Evolutionary conservation across 2,797 vertebrate species (phyloP).

Genomic region (Sebastes itinus): DNA sequence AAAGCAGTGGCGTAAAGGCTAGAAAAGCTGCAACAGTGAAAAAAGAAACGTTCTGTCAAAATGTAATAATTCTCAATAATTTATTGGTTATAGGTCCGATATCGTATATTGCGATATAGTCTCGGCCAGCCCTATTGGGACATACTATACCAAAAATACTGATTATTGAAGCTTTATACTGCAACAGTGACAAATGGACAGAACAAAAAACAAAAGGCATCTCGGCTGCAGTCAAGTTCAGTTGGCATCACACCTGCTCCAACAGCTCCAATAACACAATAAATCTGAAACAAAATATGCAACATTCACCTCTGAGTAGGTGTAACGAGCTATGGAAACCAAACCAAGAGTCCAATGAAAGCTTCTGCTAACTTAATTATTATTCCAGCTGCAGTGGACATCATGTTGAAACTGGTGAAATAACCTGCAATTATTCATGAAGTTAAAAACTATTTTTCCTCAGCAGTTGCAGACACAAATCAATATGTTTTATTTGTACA

Average conservation of each 20-base stretch:
- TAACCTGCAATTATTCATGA: slow-evolving; percentile 82
- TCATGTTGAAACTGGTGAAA: slow-evolving; percentile 77
- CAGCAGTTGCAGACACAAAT: slow-evolving; percentile 76
- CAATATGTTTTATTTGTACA: slow-evolving; percentile 63
- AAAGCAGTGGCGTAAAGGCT: too few species aligned
- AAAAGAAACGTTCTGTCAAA: too few species aligned
- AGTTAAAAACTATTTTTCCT: slow-evolving; percentile 77
- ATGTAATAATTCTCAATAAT: too few species aligned
- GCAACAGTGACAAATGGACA: not conserved
- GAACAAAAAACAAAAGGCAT: not conserved
- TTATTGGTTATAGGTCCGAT: too few species aligned
- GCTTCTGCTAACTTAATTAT: not conserved
- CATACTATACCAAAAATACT: not conserved
- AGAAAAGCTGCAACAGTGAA: too few species aligned
- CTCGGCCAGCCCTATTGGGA: too few species aligned
- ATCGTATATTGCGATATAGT: too few species aligned
- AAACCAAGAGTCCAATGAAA: slow-evolving; percentile 18
- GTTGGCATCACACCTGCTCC: not conserved
- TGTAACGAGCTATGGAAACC: not conserved
- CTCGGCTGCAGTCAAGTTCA: not conserved
- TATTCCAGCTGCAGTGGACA: slow-evolving; percentile 63
- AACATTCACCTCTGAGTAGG: not conserved
- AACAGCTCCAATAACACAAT: not conserved
- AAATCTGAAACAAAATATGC: not conserved
- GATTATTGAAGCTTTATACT: not conserved